Base-by-base conservation (phyloP, 2,888 invertebrate genomes). In the Carterocephalus palaemon region DNA sequence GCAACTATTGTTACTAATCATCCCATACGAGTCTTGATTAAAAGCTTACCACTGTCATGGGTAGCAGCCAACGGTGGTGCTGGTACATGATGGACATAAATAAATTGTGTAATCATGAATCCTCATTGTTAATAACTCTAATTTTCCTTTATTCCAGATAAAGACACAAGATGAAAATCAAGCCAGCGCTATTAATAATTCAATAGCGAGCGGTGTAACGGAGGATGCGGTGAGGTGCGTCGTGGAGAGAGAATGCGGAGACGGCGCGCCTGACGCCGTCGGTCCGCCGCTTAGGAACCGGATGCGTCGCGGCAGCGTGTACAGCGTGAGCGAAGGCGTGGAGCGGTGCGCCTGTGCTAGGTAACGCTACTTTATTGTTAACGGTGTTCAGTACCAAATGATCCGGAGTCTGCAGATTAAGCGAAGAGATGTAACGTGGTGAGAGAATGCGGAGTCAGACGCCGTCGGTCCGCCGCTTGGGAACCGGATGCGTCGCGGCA, bases 261-360 rank as follows among this genome's bases (percentile, higher is more conserved):
- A 42, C 56, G 59, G 53, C 66, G 68, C 54, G 80, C 66, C 72
- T 79, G 79, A 78, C 79, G 45, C 49, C 53, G 49, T 42, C 48
- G 67, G 61, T 64, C 52, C 54, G 51, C 42, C 48, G 67, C 62
- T 64, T 13, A 24, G 24, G 41, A 41, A 26, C 72, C 81, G 78
- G 70, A 85, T 85, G 85, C 79, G 83, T 74, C 82, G 82, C 59
- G 80, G 75, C 67, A 84, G 85, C 66, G 80, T 85, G 55, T 85
- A 80, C 69, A 86, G 84, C 59, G 83, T 86, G 59, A 79, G 85
- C 73, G 85, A 85, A 64, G 83, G 81, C 53, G 70, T 86, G 80
- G 85, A 84, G 80, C 74, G 85, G 77, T 84, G 84, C 70, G 64
- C 70, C 63, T 83, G 84, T 66, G 62, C 72, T 67, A 82, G 84